Evolutionary conservation across 64 coral and sea anemone species (phyloP).

Genomic region (Montipora sp.): DNA sequence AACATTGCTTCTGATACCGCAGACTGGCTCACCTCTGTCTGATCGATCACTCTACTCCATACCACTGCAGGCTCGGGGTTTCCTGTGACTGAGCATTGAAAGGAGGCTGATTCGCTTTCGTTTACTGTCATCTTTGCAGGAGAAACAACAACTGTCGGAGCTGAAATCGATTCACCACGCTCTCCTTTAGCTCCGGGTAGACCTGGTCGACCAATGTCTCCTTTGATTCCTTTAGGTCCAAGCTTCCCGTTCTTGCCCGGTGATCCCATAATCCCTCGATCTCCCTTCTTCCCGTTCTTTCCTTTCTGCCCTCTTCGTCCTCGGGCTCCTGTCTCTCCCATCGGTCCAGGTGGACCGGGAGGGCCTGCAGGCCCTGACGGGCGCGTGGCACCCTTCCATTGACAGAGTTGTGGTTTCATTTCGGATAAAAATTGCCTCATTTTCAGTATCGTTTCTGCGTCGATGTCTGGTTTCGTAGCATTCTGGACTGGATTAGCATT

Average conservation of each 20-base stretch:
- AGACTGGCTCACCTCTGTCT: not conserved
- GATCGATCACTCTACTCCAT: conserved; percentile 63
- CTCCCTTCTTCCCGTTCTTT: conserved; percentile 19
- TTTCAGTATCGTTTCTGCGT: too few species aligned
- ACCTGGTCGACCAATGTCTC: not conserved
- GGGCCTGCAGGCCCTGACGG: not conserved
- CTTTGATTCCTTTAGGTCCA: not conserved
- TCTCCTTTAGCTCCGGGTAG: conserved; percentile 51
- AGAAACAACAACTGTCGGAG: conserved; percentile 7
- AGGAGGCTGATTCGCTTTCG: conserved; percentile 1
- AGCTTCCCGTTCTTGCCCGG: conserved; percentile 19
- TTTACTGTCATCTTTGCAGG: conserved; percentile 4
- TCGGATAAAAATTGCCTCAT: too few species aligned
- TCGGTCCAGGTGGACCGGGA: not conserved
- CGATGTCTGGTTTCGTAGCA: too few species aligned
- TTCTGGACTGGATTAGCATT: too few species aligned
- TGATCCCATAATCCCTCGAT: conserved; percentile 25
- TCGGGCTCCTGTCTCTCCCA: not conserved
- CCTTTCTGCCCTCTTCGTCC: conserved; percentile 18
- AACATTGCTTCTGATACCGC: not conserved
- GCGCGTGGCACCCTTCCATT: not conserved
- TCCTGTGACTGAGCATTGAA: conserved; percentile 61
- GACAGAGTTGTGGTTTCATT: not conserved
- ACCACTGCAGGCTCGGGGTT: conserved; percentile 34
- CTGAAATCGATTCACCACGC: not conserved